Percentiles rank a stretch among this genome's conserved stretches.
phyloP scores from a whole-genome alignment of 2,797 vertebrate species.

The Crocidura indochinensis region DNA sequence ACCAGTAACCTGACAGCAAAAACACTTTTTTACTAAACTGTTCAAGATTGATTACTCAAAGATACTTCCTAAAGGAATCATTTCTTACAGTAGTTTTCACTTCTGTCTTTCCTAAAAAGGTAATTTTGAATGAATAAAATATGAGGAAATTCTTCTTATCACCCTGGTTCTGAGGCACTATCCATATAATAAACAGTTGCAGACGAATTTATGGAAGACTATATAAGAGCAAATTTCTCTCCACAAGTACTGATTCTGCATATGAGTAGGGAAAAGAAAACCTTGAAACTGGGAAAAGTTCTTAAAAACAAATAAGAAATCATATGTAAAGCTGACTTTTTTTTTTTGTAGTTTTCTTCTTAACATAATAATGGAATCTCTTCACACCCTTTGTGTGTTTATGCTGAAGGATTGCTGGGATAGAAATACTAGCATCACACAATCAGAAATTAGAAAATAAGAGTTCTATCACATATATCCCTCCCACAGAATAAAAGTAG shows the following conservation, averaged over 20 bases:
- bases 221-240: neutral
- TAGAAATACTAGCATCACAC: no score
- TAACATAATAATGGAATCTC: neutral
- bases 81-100: constrained; percentile 54
- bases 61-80: constrained; percentile 64
- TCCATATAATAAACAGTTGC: constrained; percentile 25
- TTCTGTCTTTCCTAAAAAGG: constrained; percentile 61
- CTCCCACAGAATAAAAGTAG: neutral
- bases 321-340: neutral
- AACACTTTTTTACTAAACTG: constrained; percentile 54
- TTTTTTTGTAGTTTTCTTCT: constrained; percentile 57
- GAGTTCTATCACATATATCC: no score
- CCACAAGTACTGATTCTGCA: neutral
- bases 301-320: neutral
- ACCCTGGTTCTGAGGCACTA: constrained; percentile 14
- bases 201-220: constrained; percentile 2
- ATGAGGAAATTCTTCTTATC: neutral
- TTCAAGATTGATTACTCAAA: constrained; percentile 70
- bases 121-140: constrained; percentile 68
- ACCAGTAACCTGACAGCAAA: constrained; percentile 65
- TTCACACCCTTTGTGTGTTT: neutral
- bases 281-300: neutral
- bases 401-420: neutral
- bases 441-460: no score
- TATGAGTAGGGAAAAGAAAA: neutral